These are phyloP conservation scores for Notiomystis cincta DNA, from an alignment of 2,113 vertebrate species.

Conservation along the genomic window DNA sequence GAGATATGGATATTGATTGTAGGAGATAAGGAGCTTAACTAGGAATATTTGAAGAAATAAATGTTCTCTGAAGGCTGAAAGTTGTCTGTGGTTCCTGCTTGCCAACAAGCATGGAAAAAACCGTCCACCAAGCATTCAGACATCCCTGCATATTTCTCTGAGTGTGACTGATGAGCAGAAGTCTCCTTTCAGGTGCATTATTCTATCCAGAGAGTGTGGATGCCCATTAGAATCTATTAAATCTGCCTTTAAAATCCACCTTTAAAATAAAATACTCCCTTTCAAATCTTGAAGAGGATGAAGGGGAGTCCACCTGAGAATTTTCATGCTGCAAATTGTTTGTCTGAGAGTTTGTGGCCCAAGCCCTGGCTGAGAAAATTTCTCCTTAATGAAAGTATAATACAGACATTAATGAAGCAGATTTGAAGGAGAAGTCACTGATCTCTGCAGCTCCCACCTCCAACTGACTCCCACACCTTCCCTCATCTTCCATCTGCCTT, in stretches of 20 bases:
- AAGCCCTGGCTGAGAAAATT: neutral
- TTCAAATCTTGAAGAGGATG: neutral
- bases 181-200: neutral
- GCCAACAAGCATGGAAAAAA: neutral
- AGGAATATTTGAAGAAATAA: neutral
- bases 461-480: neutral
- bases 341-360: neutral
- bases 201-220: neutral
- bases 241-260: neutral
- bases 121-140: neutral
- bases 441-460: neutral
- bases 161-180: neutral
- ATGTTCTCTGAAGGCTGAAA: neutral
- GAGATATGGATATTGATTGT: neutral
- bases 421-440: neutral
- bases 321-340: neutral
- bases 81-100: neutral
- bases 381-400: neutral
- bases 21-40: neutral
- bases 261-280: neutral
- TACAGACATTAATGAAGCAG: neutral
- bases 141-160: neutral
- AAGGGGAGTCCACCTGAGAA: neutral
- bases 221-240: neutral
- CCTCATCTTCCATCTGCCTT: neutral